Base-by-base conservation (phyloP, 2,888 invertebrate species). In the Drosophila paramelanica region DNA sequence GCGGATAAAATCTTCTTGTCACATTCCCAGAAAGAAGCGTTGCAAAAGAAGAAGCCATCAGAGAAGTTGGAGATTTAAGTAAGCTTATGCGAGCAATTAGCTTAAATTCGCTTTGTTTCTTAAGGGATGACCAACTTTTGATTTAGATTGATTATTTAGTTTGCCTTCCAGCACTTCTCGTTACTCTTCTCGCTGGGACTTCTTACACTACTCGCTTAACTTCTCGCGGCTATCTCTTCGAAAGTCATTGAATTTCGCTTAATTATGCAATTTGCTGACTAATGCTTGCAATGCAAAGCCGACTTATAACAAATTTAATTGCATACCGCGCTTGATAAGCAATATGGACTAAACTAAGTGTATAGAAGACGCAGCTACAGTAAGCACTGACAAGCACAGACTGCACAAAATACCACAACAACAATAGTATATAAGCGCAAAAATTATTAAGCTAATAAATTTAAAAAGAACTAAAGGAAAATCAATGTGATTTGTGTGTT, bases 211-310 rank as follows among this genome's bases (percentile, higher is more conserved):
- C 14, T 14, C 3, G 7, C 8, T 39, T 13, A 8, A 14, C 1
- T 39, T 39, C 5, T 39, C 39, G 14, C 14, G 8, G 23, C 23
- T 23, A 23, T 23, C 23, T 23, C 23, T 23, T 23, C 20, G 2
- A 20, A 20, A 3, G 3, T 20, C 2, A 20, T 20, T 20, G 20
- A 3, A 20, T 20, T 23, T 23, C 23, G 23, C 2, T 4, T 23
- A 23, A 23, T 23, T 23, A 23, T 36, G 17, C 46, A 53, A 66
- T 67, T 23, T 52, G 78, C 65, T 77, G 69, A 88, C 86, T 86
- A 84, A 88, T 76, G 56, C 65, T 8, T 33, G 20, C 27, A 49
- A 42, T 77, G 53, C 61, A 56, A 47, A 67, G 52, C 51, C 46
- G 61, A 46, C 25, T 55, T 42, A 8, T 45, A 56, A 46, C 52